Conservation (phyloP, 2,113 vertebrate genomes). For the Ceyx cyanopectus region DNA sequence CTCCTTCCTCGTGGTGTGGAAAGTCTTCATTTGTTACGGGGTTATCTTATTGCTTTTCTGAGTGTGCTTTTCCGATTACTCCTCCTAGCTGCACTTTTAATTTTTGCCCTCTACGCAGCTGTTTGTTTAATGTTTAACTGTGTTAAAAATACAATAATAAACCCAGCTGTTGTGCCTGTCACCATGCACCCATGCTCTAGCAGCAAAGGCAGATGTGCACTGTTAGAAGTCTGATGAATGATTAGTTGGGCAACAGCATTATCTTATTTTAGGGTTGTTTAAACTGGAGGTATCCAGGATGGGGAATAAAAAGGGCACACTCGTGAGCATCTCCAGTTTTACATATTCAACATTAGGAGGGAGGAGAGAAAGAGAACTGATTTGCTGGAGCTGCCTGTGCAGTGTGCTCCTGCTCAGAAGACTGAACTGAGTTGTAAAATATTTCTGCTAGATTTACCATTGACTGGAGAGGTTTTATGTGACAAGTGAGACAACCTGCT, state of each 20-base stretch:
- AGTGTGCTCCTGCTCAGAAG: not conserved
- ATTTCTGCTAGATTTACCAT: not conserved
- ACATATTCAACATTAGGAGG: not conserved
- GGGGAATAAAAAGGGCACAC: not conserved
- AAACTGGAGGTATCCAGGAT: not conserved
- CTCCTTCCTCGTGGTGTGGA: not conserved
- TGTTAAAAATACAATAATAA: not conserved
- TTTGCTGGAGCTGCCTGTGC: not conserved
- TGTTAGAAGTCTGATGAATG: not conserved
- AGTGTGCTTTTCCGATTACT: not conserved
- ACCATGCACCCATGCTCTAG: not conserved
- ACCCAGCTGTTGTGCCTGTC: not conserved
- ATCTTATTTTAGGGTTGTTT: not conserved
- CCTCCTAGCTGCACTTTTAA: not conserved
- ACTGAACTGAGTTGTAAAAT: not conserved
- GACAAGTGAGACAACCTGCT: not conserved
- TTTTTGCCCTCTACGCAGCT: not conserved
- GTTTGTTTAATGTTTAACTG: slow-evolving; percentile 3
- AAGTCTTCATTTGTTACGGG: not conserved
- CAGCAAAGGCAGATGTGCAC: not conserved
- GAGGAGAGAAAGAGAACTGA: not conserved
- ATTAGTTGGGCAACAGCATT: not conserved
- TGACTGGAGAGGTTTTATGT: not conserved
- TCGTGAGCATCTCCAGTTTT: not conserved
- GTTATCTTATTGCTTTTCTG: not conserved